A percentile compares a stretch with the other conserved stretches of the same genome.
These are phyloP conservation scores for Ceratitis capitata DNA, from an alignment of 1,140 invertebrate genomes.

Conservation along the genomic window DNA sequence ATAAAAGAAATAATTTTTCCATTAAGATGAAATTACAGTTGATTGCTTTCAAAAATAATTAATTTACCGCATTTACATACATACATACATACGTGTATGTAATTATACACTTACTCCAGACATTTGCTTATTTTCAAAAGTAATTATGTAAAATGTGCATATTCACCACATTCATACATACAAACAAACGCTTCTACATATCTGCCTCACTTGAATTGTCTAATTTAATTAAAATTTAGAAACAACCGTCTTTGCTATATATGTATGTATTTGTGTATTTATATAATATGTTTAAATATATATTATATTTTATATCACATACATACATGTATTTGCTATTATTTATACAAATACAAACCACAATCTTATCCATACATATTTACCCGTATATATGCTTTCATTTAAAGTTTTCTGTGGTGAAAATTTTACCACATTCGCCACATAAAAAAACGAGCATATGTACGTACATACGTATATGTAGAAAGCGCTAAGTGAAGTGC, in stretches of 20 bases:
- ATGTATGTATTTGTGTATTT: too few species aligned
- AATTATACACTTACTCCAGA: not conserved
- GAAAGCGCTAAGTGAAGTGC: too few species aligned
- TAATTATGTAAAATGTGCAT: too few species aligned
- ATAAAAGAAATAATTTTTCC: too few species aligned
- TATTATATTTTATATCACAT: too few species aligned
- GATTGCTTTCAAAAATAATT: too few species aligned
- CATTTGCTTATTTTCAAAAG: not conserved
- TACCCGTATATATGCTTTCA: not conserved
- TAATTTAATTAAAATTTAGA: not conserved
- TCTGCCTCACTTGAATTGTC: not conserved
- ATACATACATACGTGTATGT: not conserved
- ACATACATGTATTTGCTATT: not conserved
- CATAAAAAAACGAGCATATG: too few species aligned
- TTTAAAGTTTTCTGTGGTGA: not conserved
- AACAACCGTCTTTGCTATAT: not conserved
- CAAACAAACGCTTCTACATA: not conserved
- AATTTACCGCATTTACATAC: not conserved
- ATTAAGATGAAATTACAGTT: too few species aligned
- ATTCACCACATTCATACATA: not conserved
- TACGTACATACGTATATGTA: too few species aligned
- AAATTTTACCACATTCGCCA: not conserved
- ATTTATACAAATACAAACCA: not conserved
- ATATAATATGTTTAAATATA: too few species aligned
- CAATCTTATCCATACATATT: not conserved